These are phyloP conservation scores for Hemitrygon akajei DNA, from an alignment of 2,797 vertebrate species.

Conservation along the genomic window DNA sequence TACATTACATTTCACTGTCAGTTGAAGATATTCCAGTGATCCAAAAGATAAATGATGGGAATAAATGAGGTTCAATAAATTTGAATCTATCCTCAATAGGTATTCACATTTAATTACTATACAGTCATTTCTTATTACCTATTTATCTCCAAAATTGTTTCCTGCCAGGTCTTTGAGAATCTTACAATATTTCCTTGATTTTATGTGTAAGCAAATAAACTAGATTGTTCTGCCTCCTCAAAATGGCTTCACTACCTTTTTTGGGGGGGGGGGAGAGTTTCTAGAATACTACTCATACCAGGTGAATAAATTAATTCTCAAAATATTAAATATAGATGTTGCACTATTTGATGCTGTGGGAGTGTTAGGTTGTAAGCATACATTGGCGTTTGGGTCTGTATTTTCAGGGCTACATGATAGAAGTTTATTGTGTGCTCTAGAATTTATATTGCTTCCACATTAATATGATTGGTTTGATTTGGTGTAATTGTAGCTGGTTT, in stretches of 20 bases:
- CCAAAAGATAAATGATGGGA: conserved; percentile 50
- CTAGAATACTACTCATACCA: background rate
- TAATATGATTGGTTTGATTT: background rate
- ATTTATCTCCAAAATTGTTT: conserved; percentile 41
- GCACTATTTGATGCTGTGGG: background rate
- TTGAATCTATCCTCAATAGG: conserved; percentile 50
- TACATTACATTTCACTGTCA: conserved; percentile 49
- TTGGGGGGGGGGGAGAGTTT: background rate
- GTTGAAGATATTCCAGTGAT: conserved; percentile 45
- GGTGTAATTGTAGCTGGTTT: background rate
- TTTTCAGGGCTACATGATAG: background rate
- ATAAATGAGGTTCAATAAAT: conserved; percentile 49
- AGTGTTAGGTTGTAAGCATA: background rate
- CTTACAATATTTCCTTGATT: background rate
- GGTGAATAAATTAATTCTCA: background rate
- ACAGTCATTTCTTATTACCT: conserved; percentile 49
- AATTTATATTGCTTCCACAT: background rate
- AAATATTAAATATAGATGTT: background rate
- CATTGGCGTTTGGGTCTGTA: background rate
- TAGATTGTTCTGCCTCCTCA: background rate
- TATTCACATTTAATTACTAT: conserved; percentile 45
- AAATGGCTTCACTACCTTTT: no score
- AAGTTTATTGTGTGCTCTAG: background rate
- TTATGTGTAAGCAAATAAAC: background rate
- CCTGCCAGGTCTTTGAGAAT: background rate